These are phyloP conservation scores for Argyresthia goedartella DNA, from an alignment of 2,888 invertebrate species.

Conservation along the genomic window DNA sequence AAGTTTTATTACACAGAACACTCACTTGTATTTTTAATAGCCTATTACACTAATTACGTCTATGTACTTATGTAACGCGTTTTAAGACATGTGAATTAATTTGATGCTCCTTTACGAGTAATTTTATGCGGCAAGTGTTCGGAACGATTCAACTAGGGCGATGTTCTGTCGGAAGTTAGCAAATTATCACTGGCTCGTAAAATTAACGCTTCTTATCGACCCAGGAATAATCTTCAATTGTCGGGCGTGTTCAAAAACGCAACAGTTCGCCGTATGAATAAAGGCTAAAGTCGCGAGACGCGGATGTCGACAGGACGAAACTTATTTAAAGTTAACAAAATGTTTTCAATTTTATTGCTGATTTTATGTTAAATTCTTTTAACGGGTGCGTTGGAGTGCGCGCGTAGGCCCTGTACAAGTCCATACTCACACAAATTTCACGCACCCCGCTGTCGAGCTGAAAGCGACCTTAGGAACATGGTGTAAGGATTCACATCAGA, in stretches of 20 bases:
- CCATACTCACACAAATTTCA: conserved; percentile 39
- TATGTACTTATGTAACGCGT: conserved; percentile 6
- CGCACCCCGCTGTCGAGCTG: conserved; percentile 22
- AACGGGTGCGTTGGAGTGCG: conserved; percentile 50
- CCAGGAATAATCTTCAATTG: conserved; percentile 56
- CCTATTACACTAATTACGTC: conserved; percentile 6
- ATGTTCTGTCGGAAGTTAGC: conserved; percentile 68
- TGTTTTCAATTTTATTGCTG: conserved; percentile 71
- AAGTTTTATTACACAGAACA: neutral
- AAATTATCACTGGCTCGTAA: conserved; percentile 71
- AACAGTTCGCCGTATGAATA: conserved; percentile 30
- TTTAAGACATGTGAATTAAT: conserved; percentile 21
- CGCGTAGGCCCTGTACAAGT: conserved; percentile 38
- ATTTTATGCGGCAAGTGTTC: conserved; percentile 58
- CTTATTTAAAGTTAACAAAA: conserved; percentile 70
- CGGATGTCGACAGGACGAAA: conserved; percentile 33
- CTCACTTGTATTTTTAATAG: conserved; percentile 3
- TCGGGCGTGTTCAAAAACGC: conserved; percentile 32
- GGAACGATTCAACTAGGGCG: conserved; percentile 64
- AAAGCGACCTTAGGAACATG: conserved; percentile 31
- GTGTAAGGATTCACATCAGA: conserved; percentile 43
- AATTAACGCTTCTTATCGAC: conserved; percentile 70
- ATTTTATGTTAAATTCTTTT: conserved; percentile 70
- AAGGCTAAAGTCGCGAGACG: conserved; percentile 41
- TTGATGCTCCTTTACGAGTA: conserved; percentile 40